Evolutionary conservation across 1,140 invertebrate genomes (phyloP).

Genomic region (Drosophila suzukii): DNA sequence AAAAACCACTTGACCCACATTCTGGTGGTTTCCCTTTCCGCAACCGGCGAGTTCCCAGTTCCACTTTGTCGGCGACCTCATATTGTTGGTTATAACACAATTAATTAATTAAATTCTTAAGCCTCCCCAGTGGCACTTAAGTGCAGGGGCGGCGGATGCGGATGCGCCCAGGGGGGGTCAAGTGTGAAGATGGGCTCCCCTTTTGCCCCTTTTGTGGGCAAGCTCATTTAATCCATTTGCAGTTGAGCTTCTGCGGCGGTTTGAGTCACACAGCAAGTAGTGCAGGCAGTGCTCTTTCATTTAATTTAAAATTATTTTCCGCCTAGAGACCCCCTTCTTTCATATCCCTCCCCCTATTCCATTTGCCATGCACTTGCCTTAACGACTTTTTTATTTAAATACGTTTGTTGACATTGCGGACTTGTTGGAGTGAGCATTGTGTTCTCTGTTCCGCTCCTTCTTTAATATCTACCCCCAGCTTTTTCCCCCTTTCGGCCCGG

Average conservation of each 20-base stretch:
- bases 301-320: conserved; percentile 79
- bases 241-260: conserved; percentile 21
- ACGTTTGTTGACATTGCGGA: conserved; percentile 81
- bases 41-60: conserved; percentile 23
- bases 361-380: conserved; percentile 70
- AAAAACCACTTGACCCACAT: conserved; percentile 56
- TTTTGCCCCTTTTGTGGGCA: conserved; percentile 29
- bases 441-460: conserved; percentile 15
- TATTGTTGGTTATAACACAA: conserved; percentile 59
- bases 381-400: conserved; percentile 83
- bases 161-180: conserved; percentile 28
- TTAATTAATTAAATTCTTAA: conserved; percentile 81
- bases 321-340: conserved; percentile 13
- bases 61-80: conserved; percentile 37
- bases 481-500: conserved; percentile 2
- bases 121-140: conserved; percentile 48
- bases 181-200: conserved; percentile 63
- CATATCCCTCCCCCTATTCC: conserved; percentile 6
- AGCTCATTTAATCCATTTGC: conserved; percentile 45
- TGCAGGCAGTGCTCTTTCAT: conserved; percentile 54
- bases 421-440: conserved; percentile 61
- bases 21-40: conserved; percentile 31
- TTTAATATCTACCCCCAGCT: conserved; percentile 3
- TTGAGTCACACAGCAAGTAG: conserved; percentile 16
- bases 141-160: conserved; percentile 16